A percentile compares a stretch with the other conserved stretches of the same genome.
phyloP scores from a whole-genome alignment of 2,888 invertebrate species.

The Tipula lateralis region DNA sequence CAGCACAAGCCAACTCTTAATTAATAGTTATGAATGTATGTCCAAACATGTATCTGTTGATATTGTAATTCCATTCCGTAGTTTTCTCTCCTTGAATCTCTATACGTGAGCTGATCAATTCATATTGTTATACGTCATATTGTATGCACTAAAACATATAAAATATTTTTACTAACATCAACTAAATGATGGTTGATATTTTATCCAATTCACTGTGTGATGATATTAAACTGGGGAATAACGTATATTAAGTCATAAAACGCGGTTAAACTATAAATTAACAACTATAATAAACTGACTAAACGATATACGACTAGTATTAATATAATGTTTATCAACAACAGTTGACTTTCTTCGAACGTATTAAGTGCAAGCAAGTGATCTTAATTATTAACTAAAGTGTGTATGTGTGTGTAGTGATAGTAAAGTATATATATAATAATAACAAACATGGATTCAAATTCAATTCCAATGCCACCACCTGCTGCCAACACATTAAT shows the following conservation, averaged over 20 bases:
- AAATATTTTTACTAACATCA: no score
- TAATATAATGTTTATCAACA: not conserved
- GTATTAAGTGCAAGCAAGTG: not conserved
- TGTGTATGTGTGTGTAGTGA: not conserved
- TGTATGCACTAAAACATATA: no score
- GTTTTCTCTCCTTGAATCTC: no score
- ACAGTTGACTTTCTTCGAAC: not conserved
- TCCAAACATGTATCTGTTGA: no score
- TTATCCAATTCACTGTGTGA: no score
- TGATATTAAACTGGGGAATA: no score
- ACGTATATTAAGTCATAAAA: not conserved
- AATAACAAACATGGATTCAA: not conserved
- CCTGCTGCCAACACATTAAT: not conserved
- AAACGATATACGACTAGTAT: not conserved
- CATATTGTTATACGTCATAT: no score
- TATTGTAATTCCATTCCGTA: no score
- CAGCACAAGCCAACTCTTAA: no score
- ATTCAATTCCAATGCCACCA: slow-evolving; percentile 25
- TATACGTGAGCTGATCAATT: no score
- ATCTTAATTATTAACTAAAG: not conserved
- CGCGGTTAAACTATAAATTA: not conserved
- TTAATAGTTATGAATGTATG: no score
- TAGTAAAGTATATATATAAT: not conserved
- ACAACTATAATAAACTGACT: not conserved
- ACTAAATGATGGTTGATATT: no score